Evolutionary conservation across 2,113 vertebrate genomes (phyloP).

Genomic region (Labeo rohita): DNA sequence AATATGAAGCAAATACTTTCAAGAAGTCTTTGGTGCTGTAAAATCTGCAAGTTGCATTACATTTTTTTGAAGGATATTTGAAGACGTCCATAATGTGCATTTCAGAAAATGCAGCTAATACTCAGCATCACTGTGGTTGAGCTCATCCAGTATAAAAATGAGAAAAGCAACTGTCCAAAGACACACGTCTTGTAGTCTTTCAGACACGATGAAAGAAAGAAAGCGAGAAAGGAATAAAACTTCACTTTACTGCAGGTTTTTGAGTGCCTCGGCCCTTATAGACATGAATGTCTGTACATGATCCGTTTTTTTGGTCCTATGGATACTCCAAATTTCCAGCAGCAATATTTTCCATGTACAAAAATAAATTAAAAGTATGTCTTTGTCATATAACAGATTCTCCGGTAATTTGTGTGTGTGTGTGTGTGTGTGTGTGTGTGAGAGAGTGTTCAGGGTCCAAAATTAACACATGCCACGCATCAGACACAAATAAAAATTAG

Average conservation of each 20-base stretch:
- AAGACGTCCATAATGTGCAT: slow-evolving; percentile 32
- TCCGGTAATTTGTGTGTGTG: slow-evolving; percentile 25
- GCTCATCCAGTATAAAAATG: not conserved
- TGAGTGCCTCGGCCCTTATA: not conserved
- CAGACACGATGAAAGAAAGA: not conserved
- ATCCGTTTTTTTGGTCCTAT: slow-evolving; percentile 38
- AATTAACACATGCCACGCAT: slow-evolving; percentile 36
- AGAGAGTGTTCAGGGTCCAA: slow-evolving; percentile 10
- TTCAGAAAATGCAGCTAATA: slow-evolving; percentile 12
- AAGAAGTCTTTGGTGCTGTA: slow-evolving; percentile 57
- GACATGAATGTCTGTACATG: slow-evolving; percentile 38
- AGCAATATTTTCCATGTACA: slow-evolving; percentile 67
- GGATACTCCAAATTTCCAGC: slow-evolving; percentile 62
- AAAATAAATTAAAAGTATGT: slow-evolving; percentile 76
- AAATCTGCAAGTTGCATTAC: slow-evolving; percentile 21
- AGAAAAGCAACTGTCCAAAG: not conserved
- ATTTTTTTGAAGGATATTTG: not conserved
- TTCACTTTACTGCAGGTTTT: slow-evolving; percentile 24
- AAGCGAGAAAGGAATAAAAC: not conserved
- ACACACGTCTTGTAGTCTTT: not conserved
- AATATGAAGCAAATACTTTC: slow-evolving; percentile 45
- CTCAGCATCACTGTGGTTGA: not conserved
- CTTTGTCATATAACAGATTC: slow-evolving; percentile 34
- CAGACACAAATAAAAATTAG: not conserved
- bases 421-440: not conserved